These are phyloP conservation scores for Aphaenogaster ashmeadi DNA, from an alignment of 1,140 invertebrate species.

Conservation along the genomic window DNA sequence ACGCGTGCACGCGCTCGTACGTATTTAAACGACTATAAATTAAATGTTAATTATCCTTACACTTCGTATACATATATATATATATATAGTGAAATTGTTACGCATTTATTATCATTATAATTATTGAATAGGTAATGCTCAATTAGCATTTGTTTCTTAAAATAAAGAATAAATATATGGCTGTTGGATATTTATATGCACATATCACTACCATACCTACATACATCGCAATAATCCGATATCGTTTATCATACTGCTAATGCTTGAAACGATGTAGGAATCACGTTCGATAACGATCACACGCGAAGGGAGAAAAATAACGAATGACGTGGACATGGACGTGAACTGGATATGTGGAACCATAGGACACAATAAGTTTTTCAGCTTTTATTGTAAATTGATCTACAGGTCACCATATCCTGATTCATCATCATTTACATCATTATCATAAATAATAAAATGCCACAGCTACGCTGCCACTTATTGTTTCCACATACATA, in stretches of 20 bases:
- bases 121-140: slow-evolving; percentile 88
- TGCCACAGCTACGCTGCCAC: slow-evolving; percentile 75
- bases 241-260: neutral
- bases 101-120: slow-evolving; percentile 87
- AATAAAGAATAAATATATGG: slow-evolving; percentile 88
- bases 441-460: slow-evolving; percentile 83
- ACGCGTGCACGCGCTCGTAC: slow-evolving; percentile 83
- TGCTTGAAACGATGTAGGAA: neutral
- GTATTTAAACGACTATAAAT: slow-evolving; percentile 87
- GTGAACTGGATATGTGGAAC: slow-evolving; percentile 11
- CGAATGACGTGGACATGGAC: slow-evolving; percentile 6
- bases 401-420: slow-evolving; percentile 80
- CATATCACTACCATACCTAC: slow-evolving; percentile 72
- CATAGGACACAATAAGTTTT: slow-evolving; percentile 66
- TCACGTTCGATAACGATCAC: neutral
- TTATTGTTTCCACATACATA: slow-evolving; percentile 47
- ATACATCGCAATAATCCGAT: neutral
- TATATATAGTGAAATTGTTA: slow-evolving; percentile 83
- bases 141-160: slow-evolving; percentile 88
- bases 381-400: slow-evolving; percentile 84
- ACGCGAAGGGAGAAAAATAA: slow-evolving; percentile 5
- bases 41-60: slow-evolving; percentile 87
- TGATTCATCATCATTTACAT: slow-evolving; percentile 79
- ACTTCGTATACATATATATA: slow-evolving; percentile 78
- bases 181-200: slow-evolving; percentile 87